Evolutionary conservation across 2,113 vertebrate genomes (phyloP), one percentile per base, ranked within the genome.

Genomic region (Collichthys lucidus): DNA sequence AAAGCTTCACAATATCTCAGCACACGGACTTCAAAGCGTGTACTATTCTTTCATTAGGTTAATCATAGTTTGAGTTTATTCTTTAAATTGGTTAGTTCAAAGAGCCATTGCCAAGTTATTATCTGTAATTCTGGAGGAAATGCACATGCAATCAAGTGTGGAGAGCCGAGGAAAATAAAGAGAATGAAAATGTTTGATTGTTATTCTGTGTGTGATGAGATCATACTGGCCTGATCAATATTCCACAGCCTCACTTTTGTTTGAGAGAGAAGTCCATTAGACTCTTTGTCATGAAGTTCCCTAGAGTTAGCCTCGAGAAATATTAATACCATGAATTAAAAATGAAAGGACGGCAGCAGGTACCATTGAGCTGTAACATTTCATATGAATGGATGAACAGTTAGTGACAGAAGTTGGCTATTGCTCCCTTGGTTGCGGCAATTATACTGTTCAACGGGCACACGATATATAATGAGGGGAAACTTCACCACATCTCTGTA

Each of bases 311-410:
- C 88, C 85, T 63, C 7, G 11, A 77, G 90, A 83, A 87, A 91
- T 88, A 92, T 88, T 84, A 90, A 84, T 86, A 77, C 66, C 73
- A 74, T 82, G 74, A 86, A 92, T 91, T 88, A 88, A 74, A 87
- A 90, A 90, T 87, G 75, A 91, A 91, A 91, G 78, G 70, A 80
- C 79, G 52, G 83, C 83, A 87, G 88, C 74, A 89, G 87, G 86
- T 92, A 86, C 72, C 71, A 68, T 72, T 7, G 71, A 86, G 77
- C 81, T 66, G 16, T 79, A 82, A 89, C 88, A 86, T 84, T 88
- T 86, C 83, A 82, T 84, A 57, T 49, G 80, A 89, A 77, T 83
- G 77, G 79, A 80, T 85, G 85, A 89, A 87, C 79, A 74, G 84
- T 90, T 84, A 85, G 80, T 89, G 87, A 92, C 90, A 91, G 86